phyloP scores from a whole-genome alignment of 2,113 vertebrate genomes.

The Nothocercus julius region DNA sequence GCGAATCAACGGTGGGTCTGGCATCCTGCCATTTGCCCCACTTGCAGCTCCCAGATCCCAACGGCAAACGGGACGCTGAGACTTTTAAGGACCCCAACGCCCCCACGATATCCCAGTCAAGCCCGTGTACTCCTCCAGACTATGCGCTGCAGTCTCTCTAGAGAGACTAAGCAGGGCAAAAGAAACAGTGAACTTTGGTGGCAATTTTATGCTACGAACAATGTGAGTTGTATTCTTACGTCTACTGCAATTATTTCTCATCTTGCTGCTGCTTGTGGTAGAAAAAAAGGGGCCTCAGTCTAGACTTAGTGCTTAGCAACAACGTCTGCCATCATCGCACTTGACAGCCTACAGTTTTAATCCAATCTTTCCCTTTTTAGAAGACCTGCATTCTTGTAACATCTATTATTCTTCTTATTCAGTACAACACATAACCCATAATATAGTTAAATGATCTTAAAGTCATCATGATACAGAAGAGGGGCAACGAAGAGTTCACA shows the following conservation, averaged over 20 bases:
- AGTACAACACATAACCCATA: not conserved
- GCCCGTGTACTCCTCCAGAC: not conserved
- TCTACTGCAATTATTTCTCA: not conserved
- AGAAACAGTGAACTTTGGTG: not conserved
- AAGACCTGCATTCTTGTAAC: not conserved
- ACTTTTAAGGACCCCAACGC: not conserved
- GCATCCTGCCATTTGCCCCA: not conserved
- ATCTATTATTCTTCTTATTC: not conserved
- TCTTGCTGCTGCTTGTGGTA: not conserved
- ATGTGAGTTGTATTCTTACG: not conserved
- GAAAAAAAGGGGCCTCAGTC: not conserved
- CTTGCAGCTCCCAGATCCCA: not conserved
- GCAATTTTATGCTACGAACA: not conserved
- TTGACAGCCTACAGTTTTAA: not conserved
- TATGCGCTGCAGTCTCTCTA: not conserved
- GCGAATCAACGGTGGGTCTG: fast-evolving
- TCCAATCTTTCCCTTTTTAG: not conserved
- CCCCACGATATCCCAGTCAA: not conserved
- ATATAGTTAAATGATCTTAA: not conserved
- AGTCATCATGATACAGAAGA: not conserved
- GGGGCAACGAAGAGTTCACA: not conserved
- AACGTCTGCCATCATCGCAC: not conserved
- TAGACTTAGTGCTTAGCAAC: not conserved
- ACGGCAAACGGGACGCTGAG: not conserved
- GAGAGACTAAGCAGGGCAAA: not conserved